A percentile compares a stretch with the other conserved stretches of the same genome.
Conservation (phyloP, 2,113 vertebrate genomes). For the Osmerus eperlanus region DNA sequence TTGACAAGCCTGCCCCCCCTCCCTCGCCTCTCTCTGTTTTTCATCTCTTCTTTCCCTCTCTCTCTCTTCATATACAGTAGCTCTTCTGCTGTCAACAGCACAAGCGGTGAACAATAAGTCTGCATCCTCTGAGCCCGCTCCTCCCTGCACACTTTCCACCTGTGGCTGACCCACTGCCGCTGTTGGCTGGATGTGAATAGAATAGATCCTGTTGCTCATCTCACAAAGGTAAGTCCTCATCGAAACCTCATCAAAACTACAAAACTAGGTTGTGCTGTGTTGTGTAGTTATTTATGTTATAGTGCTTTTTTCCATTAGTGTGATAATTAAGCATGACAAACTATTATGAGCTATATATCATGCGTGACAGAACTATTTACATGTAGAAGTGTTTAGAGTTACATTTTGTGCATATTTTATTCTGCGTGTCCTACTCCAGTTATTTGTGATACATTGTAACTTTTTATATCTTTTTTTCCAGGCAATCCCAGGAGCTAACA, state of each 20-base stretch:
- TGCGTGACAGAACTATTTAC: background rate
- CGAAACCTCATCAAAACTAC: background rate
- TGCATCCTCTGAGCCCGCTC: conserved; percentile 23
- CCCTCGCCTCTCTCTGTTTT: conserved; percentile 26
- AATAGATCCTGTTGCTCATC: conserved; percentile 32
- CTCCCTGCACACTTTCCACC: conserved; percentile 43
- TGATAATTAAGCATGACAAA: too few species aligned
- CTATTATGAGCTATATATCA: too few species aligned
- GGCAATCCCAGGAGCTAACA: background rate
- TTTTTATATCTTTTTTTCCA: background rate
- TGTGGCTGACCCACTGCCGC: conserved; percentile 34
- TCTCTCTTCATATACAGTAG: background rate
- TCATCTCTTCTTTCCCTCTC: background rate
- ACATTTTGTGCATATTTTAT: background rate
- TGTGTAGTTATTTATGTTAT: background rate
- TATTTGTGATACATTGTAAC: background rate
- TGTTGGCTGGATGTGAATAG: conserved; percentile 11
- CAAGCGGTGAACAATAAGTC: conserved; percentile 40
- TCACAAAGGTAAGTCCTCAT: conserved; percentile 19
- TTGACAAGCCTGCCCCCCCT: conserved; percentile 60
- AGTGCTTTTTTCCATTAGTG: too few species aligned
- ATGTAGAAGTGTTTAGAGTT: background rate
- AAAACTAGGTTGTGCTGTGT: background rate
- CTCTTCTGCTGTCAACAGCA: conserved; percentile 56
- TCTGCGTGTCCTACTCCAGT: background rate